A percentile compares a stretch with the other conserved stretches of the same genome.
Evolutionary conservation across 2,888 invertebrate species (phyloP).

Genomic region (Cheilosia pagana): DNA sequence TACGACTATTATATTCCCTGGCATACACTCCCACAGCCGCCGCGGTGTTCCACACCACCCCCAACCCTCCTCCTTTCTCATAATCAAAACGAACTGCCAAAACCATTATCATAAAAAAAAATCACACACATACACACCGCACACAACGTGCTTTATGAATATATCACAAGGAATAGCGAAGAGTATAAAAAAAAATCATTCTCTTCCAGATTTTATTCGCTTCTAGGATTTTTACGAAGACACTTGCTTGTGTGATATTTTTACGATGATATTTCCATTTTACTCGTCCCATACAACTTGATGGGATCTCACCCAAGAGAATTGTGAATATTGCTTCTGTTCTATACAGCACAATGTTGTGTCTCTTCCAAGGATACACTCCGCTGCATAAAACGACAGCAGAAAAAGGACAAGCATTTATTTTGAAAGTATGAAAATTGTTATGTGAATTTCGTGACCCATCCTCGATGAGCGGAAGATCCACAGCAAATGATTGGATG

Average conservation of each 20-base stretch:
- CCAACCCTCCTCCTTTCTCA: conserved; percentile 23
- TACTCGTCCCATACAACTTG: conserved; percentile 63
- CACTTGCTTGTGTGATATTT: conserved; percentile 64
- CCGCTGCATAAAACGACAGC: conserved; percentile 8
- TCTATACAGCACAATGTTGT: conserved; percentile 7
- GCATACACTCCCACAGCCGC: conserved; percentile 17
- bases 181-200: conserved; percentile 45
- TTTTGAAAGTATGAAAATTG: conserved; percentile 71
- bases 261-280: conserved; percentile 75
- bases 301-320: conserved; percentile 71
- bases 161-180: conserved; percentile 42
- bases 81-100: conserved; percentile 73
- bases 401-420: conserved; percentile 50
- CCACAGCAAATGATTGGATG: conserved; percentile 22
- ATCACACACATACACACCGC: conserved; percentile 19
- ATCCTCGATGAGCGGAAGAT: conserved; percentile 2
- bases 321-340: conserved; percentile 61
- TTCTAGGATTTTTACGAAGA: conserved; percentile 59
- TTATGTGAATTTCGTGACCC: conserved; percentile 70
- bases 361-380: conserved; percentile 37
- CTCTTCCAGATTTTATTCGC: conserved; percentile 62
- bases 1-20: conserved; percentile 18
- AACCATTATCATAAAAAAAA: conserved; percentile 74
- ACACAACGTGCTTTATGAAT: conserved; percentile 68
- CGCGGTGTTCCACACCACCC: not conserved